A percentile compares a stretch with the other conserved stretches of the same genome.
Evolutionary conservation across 2,888 invertebrate species (phyloP).

Genomic region (Drosophila melanocephala): DNA sequence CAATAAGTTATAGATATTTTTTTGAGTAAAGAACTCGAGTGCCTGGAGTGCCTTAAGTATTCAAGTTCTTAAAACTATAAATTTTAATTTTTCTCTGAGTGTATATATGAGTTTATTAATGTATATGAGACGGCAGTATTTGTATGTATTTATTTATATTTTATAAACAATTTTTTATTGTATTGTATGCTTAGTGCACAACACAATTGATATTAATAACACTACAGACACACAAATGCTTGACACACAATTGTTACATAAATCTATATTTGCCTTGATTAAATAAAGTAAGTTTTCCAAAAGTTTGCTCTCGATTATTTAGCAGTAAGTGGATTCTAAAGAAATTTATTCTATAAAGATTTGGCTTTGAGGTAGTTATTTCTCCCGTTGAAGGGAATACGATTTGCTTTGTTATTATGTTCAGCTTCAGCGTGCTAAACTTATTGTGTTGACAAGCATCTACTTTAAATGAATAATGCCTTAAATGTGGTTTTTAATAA

Average conservation of each 20-base stretch:
- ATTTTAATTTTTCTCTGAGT: not conserved
- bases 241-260: slow-evolving; percentile 2
- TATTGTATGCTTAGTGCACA: slow-evolving; percentile 1
- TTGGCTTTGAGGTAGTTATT: not conserved
- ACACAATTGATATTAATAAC: slow-evolving; percentile 26
- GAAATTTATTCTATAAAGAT: not conserved
- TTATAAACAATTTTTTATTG: not conserved
- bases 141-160: slow-evolving; percentile 8
- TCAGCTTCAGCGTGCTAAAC: not conserved
- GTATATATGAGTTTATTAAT: slow-evolving; percentile 10
- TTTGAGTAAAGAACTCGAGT: not conserved
- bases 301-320: not conserved
- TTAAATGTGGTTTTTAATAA: not conserved
- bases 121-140: slow-evolving; percentile 10
- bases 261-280: slow-evolving; percentile 1
- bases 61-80: not conserved
- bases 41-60: not conserved
- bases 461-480: slow-evolving; percentile 8
- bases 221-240: slow-evolving; percentile 1
- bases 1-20: not conserved
- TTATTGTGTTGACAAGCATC: not conserved
- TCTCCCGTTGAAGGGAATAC: not conserved
- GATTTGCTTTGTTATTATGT: not conserved
- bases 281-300: slow-evolving; percentile 5
- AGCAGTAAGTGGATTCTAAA: not conserved